Evolutionary conservation across 2,113 vertebrate genomes (phyloP), one percentile per base, ranked within the genome.

Genomic region (Saimiri boliviensis): DNA sequence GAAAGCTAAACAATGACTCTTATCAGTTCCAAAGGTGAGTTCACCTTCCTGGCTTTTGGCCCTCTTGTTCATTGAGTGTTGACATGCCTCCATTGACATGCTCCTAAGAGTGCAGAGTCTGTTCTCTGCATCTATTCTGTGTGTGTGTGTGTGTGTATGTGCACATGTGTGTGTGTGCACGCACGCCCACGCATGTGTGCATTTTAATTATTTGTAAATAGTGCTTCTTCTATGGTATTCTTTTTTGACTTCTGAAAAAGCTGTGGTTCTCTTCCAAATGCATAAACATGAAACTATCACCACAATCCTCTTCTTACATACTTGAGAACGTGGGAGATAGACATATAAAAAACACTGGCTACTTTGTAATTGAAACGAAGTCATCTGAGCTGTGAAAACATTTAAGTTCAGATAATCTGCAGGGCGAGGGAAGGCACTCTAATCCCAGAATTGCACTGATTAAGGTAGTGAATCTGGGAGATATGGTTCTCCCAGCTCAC

Each of bases 11-110:
- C 86, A 96, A 97, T 21, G 71, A 3, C 87, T 86, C 92, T 86
- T 47, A 96, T 95, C 90, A 73, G 63, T 95, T 91, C 73, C 88
- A 77, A 5, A 86, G 97, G 86, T 96, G 96, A 98, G 70, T 82
- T 93, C 83, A 85, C 71, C 70, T 96, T 97, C 96, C 86, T 95
- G 80, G 60, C 19, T 60, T 80, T 95, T 12, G 73, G 45, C 47
- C 40, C 0, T 86, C 47, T 68, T 49, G 10, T 63, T 94, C 21
- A 11, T 6, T 42, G 81, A 37, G 12, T 14, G 12, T 35, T 32
- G 85, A 23, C 30, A 8, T 2, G 32, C 40, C 17, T 71, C 56
- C 23, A 0, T 8, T 35, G 13, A 12, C 32, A 42, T 2, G 40
- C 42, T 47, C 47, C 42, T 45, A 77, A 77, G 42, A 32, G 54